Evolutionary conservation across 1,140 invertebrate species (phyloP), one percentile per base, ranked within the genome.

Genomic region (Chrysomallon squamiferum): DNA sequence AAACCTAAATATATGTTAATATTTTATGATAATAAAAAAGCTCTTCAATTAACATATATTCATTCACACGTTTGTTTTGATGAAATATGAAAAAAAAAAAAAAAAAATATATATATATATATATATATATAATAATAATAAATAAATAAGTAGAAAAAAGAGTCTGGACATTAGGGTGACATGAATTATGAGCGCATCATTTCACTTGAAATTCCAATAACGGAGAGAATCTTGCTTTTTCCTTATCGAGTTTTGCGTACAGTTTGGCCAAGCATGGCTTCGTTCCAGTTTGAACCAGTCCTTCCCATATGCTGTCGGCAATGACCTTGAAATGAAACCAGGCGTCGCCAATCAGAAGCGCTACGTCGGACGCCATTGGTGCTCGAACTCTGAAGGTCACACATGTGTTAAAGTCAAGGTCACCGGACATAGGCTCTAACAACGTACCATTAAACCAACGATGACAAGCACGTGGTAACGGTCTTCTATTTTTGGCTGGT

Each of bases 281-380:
- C 30, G 71, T 75, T 30, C 82, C 81, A 11, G 83, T 84, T 5
- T 68, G 65, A 4, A 85, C 71, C 18, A 62, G 67, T 1, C 80
- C 83, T 69, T 84, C 80, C 83, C 83, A 85, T 22, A 81, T 76
- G 47, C 73, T 74, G 62, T 79, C 77, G 29, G 70, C 61, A 22
- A 75, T 47, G 38, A 71, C 64, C n/a, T 73, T 71, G 49, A 81
- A 79, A 65, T 83, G 79, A 62, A 78, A 76, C 81, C 82, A 84
- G 5, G 73, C 72, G 49, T 79, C 79, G 2, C 75, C 78, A 30
- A 80, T 79, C 29, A 84, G 63, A 30, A 83, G 68, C 33, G 80
- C 77, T 49, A 84, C 73, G 50, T 84, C 81, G 20, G 67, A 71
- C 11, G 81, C 82, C 18, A 73, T 49, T 4, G 81, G 80, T 9